Evolutionary conservation across 2,797 vertebrate species (phyloP), one percentile per base, ranked within the genome.

Genomic region (Benthosema pterotum): DNA sequence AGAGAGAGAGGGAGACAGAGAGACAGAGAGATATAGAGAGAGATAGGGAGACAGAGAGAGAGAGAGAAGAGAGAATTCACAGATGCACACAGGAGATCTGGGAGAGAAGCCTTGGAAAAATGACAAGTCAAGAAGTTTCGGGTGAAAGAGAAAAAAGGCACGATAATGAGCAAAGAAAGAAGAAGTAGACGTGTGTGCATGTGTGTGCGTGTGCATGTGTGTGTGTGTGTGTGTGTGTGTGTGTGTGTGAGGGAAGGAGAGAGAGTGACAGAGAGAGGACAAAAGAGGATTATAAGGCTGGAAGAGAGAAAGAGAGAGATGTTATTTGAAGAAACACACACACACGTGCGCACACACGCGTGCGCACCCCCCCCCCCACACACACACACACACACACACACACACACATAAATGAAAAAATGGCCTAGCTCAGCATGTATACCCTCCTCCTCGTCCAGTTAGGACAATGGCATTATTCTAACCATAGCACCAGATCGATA

Each of bases 381-480:
- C 25, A 28, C n/a, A n/a, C n/a, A n/a, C n/a, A n/a, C n/a, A n/a
- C n/a, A n/a, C n/a, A n/a, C n/a, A n/a, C n/a, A n/a, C n/a, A n/a
- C n/a, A n/a, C n/a, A n/a, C n/a, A n/a, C n/a, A n/a, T n/a, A n/a
- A n/a, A n/a, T n/a, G n/a, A 53, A 19, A 49, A 78, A 75, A 77
- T 76, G 53, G 53, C 42, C 65, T 56, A 62, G 45, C 74, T 83
- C 83, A 79, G 79, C 82, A 71, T 50, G 56, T 60, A 65, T 57
- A 55, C 75, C 74, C 79, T 83, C 64, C n/a, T n/a, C n/a, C 69
- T 74, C 59, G 5, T 57, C 74, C 70, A 69, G 76, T 86, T 82
- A 83, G 73, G 69, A 83, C 62, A 73, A 83, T 71, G 79, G 77
- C 83, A 85, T 89, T 89, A 90, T 89, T 89, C 89, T 86, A 88